phyloP scores from a whole-genome alignment of 2,888 invertebrate genomes.

The Nyleta sp. region DNA sequence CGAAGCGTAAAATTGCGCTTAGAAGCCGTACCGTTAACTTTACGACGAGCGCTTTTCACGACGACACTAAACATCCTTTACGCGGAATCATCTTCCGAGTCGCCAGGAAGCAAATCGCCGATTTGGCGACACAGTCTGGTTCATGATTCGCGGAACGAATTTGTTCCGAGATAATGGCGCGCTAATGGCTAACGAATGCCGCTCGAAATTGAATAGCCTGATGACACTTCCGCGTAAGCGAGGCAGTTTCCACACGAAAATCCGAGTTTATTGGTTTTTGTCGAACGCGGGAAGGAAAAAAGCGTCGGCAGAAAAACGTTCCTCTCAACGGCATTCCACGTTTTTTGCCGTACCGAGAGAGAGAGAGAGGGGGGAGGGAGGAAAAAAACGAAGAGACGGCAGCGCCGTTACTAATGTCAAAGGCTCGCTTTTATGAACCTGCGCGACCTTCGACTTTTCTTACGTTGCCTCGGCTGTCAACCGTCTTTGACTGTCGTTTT shows the following conservation, averaged over 20 bases:
- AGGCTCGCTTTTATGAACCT: slow-evolving; percentile 65
- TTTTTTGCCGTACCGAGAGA: slow-evolving; percentile 19
- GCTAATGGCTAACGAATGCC: slow-evolving; percentile 68
- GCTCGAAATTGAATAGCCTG: slow-evolving; percentile 52
- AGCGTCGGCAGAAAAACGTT: slow-evolving; percentile 33
- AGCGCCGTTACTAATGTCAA: slow-evolving; percentile 59
- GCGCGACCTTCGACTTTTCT: slow-evolving; percentile 65
- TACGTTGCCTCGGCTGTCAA: slow-evolving; percentile 55
- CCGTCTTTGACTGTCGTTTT: slow-evolving; percentile 45
- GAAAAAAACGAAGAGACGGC: slow-evolving; percentile 20
- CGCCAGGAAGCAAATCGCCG: slow-evolving; percentile 35
- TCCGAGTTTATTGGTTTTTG: slow-evolving; percentile 32
- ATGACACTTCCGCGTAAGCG: slow-evolving; percentile 36
- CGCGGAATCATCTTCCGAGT: slow-evolving; percentile 34
- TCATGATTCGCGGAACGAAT: slow-evolving; percentile 69
- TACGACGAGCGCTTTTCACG: slow-evolving; percentile 43
- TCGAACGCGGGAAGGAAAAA: slow-evolving; percentile 3
- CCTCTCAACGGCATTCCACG: slow-evolving; percentile 34
- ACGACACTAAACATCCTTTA: slow-evolving; percentile 30
- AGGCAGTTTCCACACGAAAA: slow-evolving; percentile 9
- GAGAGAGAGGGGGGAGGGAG: too few relatives aligned
- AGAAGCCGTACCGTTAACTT: slow-evolving; percentile 44
- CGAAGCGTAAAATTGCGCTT: slow-evolving; percentile 37
- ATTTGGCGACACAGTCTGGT: slow-evolving; percentile 71
- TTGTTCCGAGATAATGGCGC: slow-evolving; percentile 68